These are phyloP conservation scores for Hypolimnas misippus DNA, from an alignment of 2,888 invertebrate species.

Conservation along the genomic window DNA sequence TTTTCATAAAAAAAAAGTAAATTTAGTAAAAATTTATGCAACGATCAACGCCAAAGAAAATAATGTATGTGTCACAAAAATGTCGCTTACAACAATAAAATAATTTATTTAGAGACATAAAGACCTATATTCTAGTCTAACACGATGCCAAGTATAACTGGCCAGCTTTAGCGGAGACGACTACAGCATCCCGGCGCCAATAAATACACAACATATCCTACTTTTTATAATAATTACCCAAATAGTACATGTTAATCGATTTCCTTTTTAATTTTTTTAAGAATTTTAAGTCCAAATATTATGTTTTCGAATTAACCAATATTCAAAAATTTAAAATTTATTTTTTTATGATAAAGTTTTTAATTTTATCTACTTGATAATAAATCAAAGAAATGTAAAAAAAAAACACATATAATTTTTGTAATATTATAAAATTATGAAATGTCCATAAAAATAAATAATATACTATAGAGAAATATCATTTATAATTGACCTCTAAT, in stretches of 20 bases:
- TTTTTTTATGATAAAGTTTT: no score
- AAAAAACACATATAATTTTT: not conserved
- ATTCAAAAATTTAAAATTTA: no score
- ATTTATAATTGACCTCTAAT: not conserved
- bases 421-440: no score
- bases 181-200: constrained; percentile 42
- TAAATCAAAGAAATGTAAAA: no score
- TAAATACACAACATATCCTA: constrained; percentile 34
- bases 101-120: constrained; percentile 13
- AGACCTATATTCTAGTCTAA: constrained; percentile 15
- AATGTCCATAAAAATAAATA: no score
- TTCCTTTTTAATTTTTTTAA: no score
- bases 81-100: constrained; percentile 1
- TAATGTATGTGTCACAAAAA: constrained; percentile 3
- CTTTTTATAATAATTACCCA: constrained; percentile 24
- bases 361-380: no score
- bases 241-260: no score
- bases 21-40: no score
- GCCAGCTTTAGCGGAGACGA: constrained; percentile 30
- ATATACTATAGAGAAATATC: not conserved
- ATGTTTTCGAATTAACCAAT: no score
- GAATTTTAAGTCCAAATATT: no score
- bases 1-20: no score
- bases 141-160: constrained; percentile 23
- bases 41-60: not conserved